phyloP scores from a whole-genome alignment of 1,140 invertebrate species.

The Dendrolimus kikuchii region DNA sequence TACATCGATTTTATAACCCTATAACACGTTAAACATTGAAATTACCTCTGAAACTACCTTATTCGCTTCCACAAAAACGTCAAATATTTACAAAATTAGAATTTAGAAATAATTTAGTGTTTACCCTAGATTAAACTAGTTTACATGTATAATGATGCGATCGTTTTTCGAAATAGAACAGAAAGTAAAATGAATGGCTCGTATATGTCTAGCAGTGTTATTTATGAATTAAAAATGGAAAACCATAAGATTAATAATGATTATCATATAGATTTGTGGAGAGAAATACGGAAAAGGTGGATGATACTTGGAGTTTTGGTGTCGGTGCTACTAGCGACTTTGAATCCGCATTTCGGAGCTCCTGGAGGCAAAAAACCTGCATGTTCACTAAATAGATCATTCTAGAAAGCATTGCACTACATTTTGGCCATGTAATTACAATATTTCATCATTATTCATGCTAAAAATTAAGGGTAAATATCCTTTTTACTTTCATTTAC shows the following conservation, averaged over 20 bases:
- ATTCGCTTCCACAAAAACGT: too few relatives aligned
- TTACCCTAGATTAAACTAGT: too few relatives aligned
- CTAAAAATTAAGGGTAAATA: not conserved
- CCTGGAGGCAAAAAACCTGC: constrained; percentile 59
- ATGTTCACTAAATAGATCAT: constrained; percentile 49
- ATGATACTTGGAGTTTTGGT: constrained; percentile 38
- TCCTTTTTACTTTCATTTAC: not conserved
- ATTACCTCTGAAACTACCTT: too few relatives aligned
- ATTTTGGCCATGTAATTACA: constrained; percentile 39
- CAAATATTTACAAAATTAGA: too few relatives aligned
- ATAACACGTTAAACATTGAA: not conserved
- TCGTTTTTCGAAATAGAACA: too few relatives aligned
- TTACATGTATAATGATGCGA: too few relatives aligned
- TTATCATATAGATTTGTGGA: constrained; percentile 8
- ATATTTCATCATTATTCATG: constrained; percentile 3
- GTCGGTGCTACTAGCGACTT: constrained; percentile 33
- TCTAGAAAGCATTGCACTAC: constrained; percentile 38
- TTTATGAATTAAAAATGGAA: not conserved
- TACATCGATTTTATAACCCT: constrained; percentile 3
- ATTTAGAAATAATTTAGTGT: too few relatives aligned
- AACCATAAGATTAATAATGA: constrained; percentile 1
- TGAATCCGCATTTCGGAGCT: constrained; percentile 41
- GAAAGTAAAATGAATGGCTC: too few relatives aligned
- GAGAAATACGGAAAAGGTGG: constrained; percentile 44
- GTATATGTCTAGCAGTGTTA: not conserved